Evolutionary conservation across 1,140 invertebrate genomes (phyloP).

Genomic region (Myzus persicae): DNA sequence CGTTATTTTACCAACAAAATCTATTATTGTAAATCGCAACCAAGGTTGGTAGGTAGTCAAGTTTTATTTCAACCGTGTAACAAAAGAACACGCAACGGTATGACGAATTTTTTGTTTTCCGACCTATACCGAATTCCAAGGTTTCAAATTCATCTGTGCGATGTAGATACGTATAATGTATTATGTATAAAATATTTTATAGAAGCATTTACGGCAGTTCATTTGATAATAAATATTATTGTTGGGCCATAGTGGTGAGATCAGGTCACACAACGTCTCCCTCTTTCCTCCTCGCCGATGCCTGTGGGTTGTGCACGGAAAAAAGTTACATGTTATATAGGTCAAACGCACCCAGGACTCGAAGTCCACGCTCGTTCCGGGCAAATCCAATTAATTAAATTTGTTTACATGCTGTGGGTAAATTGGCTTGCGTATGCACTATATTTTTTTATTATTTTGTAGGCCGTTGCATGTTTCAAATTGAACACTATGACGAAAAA

Average conservation of each 20-base stretch:
- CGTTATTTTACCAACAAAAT: not conserved
- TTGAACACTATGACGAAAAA: not conserved
- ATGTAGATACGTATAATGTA: not conserved
- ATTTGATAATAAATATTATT: not conserved
- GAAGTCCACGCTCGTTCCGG: not conserved
- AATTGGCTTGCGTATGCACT: not conserved
- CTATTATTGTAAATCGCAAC: slow-evolving; percentile 30
- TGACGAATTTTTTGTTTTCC: slow-evolving; percentile 44
- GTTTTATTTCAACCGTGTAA: not conserved
- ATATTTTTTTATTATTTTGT: not conserved
- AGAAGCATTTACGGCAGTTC: not conserved
- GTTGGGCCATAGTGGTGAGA: not conserved
- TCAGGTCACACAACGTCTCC: not conserved
- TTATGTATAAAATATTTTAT: not conserved
- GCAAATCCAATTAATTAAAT: not conserved
- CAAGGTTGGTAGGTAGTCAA: slow-evolving; percentile 6
- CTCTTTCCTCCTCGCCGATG: too few relatives aligned
- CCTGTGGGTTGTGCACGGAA: not conserved
- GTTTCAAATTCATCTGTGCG: not conserved
- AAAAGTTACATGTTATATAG: slow-evolving; percentile 8
- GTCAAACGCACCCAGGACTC: slow-evolving; percentile 3
- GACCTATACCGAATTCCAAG: slow-evolving; percentile 15
- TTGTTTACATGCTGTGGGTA: not conserved
- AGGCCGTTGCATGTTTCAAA: not conserved
- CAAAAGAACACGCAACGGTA: slow-evolving; percentile 26